Evolutionary conservation across 2,113 vertebrate genomes (phyloP).

Genomic region (Aspiorhynchus laticeps): DNA sequence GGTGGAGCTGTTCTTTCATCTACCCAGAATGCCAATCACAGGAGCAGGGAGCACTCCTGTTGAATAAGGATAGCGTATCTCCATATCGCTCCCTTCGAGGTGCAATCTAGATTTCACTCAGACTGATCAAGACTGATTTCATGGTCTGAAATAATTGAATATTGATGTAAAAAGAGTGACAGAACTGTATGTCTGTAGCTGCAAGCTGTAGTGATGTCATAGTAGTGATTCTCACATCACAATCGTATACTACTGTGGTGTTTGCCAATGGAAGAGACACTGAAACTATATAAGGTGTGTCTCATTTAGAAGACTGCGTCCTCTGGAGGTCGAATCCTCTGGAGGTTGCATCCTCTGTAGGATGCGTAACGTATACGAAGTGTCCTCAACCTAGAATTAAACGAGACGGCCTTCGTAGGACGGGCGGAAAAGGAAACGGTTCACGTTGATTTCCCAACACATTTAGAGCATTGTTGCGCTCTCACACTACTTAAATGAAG

Average conservation of each 20-base stretch:
- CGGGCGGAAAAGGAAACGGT: no score
- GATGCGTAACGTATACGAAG: no score
- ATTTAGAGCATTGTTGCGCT: no score
- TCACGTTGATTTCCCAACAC: no score
- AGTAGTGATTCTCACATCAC: neutral
- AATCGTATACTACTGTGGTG: neutral
- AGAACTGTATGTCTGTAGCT: neutral
- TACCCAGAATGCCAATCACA: slow-evolving; percentile 22
- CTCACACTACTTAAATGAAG: no score
- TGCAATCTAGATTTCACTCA: slow-evolving; percentile 9
- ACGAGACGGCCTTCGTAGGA: no score
- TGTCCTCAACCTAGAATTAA: no score
- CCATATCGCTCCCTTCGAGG: neutral
- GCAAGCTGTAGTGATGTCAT: neutral
- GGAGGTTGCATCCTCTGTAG: no score
- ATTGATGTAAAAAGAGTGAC: slow-evolving; percentile 7
- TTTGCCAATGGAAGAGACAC: neutral
- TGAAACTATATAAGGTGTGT: neutral
- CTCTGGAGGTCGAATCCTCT: no score
- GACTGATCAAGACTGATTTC: slow-evolving; percentile 12
- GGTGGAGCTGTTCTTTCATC: slow-evolving; percentile 28
- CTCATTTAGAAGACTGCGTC: no score
- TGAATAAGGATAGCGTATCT: slow-evolving; percentile 15
- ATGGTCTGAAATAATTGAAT: slow-evolving; percentile 12
- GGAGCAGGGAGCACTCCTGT: slow-evolving; percentile 2